Base-by-base conservation (phyloP, 2,113 vertebrate species). In the Rhadina sibilatrix region DNA sequence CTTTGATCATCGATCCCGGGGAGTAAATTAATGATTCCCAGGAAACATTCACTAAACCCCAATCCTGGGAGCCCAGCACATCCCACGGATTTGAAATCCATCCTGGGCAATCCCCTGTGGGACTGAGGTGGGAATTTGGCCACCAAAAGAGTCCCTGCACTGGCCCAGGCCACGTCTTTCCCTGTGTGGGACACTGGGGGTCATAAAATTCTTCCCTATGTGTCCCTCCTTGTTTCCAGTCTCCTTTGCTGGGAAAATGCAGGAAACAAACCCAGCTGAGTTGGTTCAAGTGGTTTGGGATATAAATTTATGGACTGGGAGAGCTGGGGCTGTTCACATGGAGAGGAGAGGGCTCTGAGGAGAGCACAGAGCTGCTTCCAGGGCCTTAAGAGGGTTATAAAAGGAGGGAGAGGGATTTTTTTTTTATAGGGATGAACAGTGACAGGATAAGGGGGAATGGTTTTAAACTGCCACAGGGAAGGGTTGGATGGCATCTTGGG, bases 131-230 rank as follows among this genome's bases (percentile, higher is more conserved):
- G 20, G 50, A 77, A n/a, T 46, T 3, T 74, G 68, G 22, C 31
- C 2, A 2, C 4, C 16, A 17, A 10, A 19, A 72, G 1, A 23
- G 13, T 12, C 46, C 35, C 49, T 15, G 27, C 23, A 16, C 27
- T 63, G 0, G 0, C 7, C 38, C 11, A 12, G 46, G 18, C 10
- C 91, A 9, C 3, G 0, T 12, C 47, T 64, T 68, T 5, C 11
- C 21, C 23, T 17, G 16, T 0, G 0, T 4, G 54, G 69, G 13
- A 56, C n/a, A 11, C 5, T 1, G 0, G 37, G 14, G 23, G 18
- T 12, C n/a, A 11, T 38, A 16, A 59, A 37, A 16, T 15, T 60
- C 54, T 74, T 83, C 66, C 70, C 35, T 2, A 1, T 4, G 11
- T 71, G 63, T 50, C 18, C 25, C 10, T 17, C 11, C 50, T 72